phyloP scores from a whole-genome alignment of 1,140 invertebrate genomes.

The Psilanteris sp. region DNA sequence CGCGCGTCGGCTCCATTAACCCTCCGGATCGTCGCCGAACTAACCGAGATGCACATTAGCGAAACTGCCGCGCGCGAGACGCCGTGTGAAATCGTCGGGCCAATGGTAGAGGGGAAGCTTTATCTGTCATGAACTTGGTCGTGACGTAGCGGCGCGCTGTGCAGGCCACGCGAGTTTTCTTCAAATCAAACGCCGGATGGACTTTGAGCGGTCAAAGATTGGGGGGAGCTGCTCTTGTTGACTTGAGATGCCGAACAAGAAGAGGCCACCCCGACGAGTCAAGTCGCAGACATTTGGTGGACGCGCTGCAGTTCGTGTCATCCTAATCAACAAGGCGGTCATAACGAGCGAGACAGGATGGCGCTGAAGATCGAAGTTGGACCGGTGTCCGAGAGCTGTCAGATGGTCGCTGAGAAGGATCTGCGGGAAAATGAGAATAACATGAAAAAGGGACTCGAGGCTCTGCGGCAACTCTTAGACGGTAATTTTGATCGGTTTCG shows the following conservation, averaged over 20 bases:
- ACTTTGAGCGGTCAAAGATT: slow-evolving; percentile 79
- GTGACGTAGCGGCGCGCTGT: slow-evolving; percentile 31
- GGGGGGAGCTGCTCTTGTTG: slow-evolving; percentile 41
- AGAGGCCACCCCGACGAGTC: slow-evolving; percentile 67
- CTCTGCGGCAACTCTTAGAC: slow-evolving; percentile 82
- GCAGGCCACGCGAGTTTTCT: slow-evolving; percentile 32
- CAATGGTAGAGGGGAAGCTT: slow-evolving; percentile 42
- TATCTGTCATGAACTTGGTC: slow-evolving; percentile 53
- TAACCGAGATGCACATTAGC: too few species aligned
- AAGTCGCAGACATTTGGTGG: slow-evolving; percentile 69
- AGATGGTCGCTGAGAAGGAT: slow-evolving; percentile 83
- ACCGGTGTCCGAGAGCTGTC: slow-evolving; percentile 69
- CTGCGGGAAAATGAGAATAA: slow-evolving; percentile 85
- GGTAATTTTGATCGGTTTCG: too few species aligned
- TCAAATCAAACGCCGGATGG: slow-evolving; percentile 66
- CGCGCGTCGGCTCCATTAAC: too few species aligned
- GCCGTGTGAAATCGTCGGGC: too few species aligned
- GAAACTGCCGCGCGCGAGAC: too few species aligned
- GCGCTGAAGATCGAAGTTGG: slow-evolving; percentile 63
- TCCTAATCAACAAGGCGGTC: slow-evolving; percentile 6
- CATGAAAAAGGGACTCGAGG: slow-evolving; percentile 81
- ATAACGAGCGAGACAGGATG: slow-evolving; percentile 56
- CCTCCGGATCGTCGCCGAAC: too few species aligned
- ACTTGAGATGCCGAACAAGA: slow-evolving; percentile 69
- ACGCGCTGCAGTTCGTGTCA: slow-evolving; percentile 65